Conservation (phyloP, 2,113 vertebrate genomes). For the Osmerus eperlanus region DNA sequence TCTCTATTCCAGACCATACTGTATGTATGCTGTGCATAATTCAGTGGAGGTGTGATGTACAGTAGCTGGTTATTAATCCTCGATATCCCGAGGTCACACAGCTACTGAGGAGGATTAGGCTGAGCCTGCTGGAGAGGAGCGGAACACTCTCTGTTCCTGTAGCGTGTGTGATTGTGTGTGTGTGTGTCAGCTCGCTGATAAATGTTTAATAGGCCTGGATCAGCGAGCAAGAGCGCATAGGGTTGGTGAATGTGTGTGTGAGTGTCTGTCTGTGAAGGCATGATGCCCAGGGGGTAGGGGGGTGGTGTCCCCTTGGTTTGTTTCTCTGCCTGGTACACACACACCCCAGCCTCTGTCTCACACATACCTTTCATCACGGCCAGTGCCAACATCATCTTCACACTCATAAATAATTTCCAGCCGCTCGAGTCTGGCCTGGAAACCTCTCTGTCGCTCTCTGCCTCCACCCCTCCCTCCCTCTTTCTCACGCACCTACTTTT, state of each 20-base stretch:
- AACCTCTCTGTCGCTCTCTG: slow-evolving; percentile 58
- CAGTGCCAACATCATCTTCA: slow-evolving; percentile 66
- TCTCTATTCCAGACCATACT: too few relatives aligned
- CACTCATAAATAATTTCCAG: slow-evolving; percentile 73
- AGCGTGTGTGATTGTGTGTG: not conserved
- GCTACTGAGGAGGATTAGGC: not conserved
- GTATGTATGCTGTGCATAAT: too few relatives aligned
- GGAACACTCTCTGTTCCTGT: not conserved
- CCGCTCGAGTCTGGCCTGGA: slow-evolving; percentile 69
- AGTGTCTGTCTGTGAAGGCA: slow-evolving; percentile 27
- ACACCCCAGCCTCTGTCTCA: slow-evolving; percentile 30
- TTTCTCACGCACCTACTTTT: slow-evolving; percentile 2
- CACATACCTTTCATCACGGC: slow-evolving; percentile 58
- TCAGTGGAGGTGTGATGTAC: not conserved
- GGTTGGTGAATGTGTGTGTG: slow-evolving; percentile 21
- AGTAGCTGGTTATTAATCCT: not conserved
- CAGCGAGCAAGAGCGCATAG: not conserved
- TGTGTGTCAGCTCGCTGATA: slow-evolving; percentile 36
- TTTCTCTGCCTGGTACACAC: slow-evolving; percentile 20
- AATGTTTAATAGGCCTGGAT: slow-evolving; percentile 56
- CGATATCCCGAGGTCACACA: not conserved
- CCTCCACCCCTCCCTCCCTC: slow-evolving; percentile 25
- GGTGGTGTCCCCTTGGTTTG: slow-evolving; percentile 46
- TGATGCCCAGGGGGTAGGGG: not conserved
- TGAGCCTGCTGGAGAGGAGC: not conserved